Evolutionary conservation across 35 echinoderm and acorn worm genomes (phyloP).

Genomic region (Apostichopus japonicus): DNA sequence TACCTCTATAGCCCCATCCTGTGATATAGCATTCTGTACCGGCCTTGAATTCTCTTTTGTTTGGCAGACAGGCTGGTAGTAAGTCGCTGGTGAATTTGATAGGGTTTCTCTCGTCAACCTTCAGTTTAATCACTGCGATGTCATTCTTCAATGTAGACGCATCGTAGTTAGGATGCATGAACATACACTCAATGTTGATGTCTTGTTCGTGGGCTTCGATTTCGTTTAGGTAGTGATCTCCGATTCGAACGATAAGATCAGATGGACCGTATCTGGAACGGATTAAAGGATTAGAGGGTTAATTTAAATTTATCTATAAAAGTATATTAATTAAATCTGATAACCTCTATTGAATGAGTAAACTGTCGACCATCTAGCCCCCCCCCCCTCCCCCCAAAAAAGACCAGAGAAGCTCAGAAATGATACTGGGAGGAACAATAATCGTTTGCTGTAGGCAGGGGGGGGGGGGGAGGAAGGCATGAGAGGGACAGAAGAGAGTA

Average conservation of each 20-base stretch:
- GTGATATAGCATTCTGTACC: slow-evolving; percentile 26
- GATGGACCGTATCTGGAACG: background rate
- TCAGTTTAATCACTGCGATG: slow-evolving; percentile 30
- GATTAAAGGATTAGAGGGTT: no score
- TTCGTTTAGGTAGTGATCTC: slow-evolving; percentile 13
- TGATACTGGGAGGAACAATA: no score
- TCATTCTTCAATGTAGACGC: background rate
- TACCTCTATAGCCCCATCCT: slow-evolving; percentile 44
- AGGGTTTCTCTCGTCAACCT: background rate
- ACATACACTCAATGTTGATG: slow-evolving; percentile 25
- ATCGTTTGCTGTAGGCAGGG: no score
- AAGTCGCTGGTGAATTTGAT: slow-evolving; percentile 16
- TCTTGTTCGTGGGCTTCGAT: slow-evolving; percentile 30
- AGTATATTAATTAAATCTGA: no score
- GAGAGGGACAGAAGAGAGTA: no score
- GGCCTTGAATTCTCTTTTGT: slow-evolving; percentile 43
- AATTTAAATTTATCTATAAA: no score
- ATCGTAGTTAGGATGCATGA: slow-evolving; percentile 34
- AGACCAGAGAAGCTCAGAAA: no score
- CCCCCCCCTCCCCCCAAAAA: no score
- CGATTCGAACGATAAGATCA: slow-evolving; percentile 41
- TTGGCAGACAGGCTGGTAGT: slow-evolving; percentile 19
- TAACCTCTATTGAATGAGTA: background rate
- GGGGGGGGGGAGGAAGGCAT: no score
- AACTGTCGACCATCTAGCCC: background rate